These are phyloP conservation scores for Boleophthalmus pectinirostris DNA, from an alignment of 2,113 vertebrate species.

Conservation along the genomic window DNA sequence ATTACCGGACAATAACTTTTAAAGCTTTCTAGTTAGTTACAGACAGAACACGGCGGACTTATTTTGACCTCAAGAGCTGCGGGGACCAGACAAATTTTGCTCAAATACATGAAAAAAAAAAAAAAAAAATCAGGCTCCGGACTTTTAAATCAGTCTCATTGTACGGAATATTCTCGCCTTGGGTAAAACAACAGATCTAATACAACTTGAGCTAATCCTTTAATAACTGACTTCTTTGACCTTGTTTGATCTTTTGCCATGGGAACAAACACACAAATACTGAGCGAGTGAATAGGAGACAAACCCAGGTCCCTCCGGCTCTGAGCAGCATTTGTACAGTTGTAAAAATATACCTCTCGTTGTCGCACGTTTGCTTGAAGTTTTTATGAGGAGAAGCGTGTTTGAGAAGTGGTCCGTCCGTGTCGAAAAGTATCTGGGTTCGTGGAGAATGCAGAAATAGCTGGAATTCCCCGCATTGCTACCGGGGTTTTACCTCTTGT, in stretches of 20 bases:
- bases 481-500: conserved; percentile 20
- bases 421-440: conserved; percentile 34
- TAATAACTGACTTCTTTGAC: neutral
- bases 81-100: too few species aligned
- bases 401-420: conserved; percentile 31
- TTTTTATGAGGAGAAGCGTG: conserved; percentile 41
- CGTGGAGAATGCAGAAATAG: conserved; percentile 9
- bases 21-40: too few species aligned
- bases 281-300: conserved; percentile 23
- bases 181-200: neutral
- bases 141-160: neutral
- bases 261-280: neutral
- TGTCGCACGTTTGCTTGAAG: conserved; percentile 45
- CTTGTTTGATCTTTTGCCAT: neutral
- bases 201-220: neutral
- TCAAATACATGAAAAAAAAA: too few species aligned
- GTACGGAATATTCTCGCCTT: neutral
- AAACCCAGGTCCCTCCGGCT: neutral
- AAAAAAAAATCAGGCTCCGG: too few species aligned
- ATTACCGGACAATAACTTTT: too few species aligned
- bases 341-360: conserved; percentile 42
- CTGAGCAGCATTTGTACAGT: conserved; percentile 25
- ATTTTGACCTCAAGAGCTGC: too few species aligned
- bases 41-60: too few species aligned
- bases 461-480: conserved; percentile 38